Evolutionary conservation across 2,888 invertebrate species (phyloP).

Genomic region (Synanthedon vespiformis): DNA sequence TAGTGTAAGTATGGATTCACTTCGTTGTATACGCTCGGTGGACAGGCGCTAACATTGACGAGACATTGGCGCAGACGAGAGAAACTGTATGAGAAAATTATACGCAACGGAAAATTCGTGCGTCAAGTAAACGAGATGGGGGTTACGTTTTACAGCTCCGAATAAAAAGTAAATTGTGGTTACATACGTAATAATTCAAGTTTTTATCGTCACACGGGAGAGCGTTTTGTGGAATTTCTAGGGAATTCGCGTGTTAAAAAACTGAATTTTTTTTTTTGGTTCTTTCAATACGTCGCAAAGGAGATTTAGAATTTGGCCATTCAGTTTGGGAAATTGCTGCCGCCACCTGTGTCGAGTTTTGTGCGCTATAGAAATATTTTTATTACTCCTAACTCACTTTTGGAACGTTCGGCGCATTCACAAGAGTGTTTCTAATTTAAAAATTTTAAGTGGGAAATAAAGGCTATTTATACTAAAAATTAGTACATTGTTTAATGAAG

Average conservation of each 20-base stretch:
- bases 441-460: no score
- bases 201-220: neutral
- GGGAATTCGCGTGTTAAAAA: neutral
- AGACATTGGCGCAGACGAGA: neutral
- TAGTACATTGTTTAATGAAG: no score
- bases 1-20: no score
- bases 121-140: neutral
- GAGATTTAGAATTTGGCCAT: neutral
- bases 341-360: neutral
- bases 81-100: neutral
- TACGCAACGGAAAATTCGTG: neutral
- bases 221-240: neutral
- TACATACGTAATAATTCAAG: neutral
- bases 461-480: no score
- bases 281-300: neutral
- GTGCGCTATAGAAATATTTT: no score
- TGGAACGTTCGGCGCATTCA: no score
- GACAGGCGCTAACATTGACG: no score
- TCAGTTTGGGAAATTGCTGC: neutral
- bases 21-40: no score
- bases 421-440: no score
- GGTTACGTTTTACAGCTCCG: neutral
- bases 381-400: no score
- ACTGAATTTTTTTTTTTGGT: neutral
- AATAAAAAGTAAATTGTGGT: neutral